Evolutionary conservation across 2,888 invertebrate genomes (phyloP).

Genomic region (Drosophila anomalata): DNA sequence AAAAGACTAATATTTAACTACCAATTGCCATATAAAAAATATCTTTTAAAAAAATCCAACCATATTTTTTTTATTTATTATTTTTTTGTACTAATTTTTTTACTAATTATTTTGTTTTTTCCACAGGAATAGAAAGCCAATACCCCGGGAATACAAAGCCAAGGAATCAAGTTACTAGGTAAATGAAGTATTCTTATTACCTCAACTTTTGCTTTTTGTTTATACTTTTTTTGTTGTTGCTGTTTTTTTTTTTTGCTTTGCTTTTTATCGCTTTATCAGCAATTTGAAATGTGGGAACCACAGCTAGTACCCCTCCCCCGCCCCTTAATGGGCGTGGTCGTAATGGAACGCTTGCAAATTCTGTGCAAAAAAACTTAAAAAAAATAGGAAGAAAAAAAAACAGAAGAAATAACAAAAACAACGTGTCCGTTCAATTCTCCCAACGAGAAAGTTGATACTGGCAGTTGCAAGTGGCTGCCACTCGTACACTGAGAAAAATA

Average conservation of each 20-base stretch:
- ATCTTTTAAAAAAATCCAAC: neutral
- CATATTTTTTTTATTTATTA: neutral
- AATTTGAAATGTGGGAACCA: slow-evolving; percentile 39
- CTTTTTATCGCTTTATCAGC: slow-evolving; percentile 36
- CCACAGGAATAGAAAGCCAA: slow-evolving; percentile 2
- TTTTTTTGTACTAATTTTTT: neutral
- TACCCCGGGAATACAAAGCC: neutral
- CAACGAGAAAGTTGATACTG: slow-evolving; percentile 27
- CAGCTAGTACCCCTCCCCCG: slow-evolving; percentile 4
- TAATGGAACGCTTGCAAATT: slow-evolving; percentile 19
- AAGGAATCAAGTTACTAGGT: slow-evolving; percentile 21
- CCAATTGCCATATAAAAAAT: too few species aligned
- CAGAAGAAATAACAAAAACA: neutral
- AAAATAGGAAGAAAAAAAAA: slow-evolving; percentile 1
- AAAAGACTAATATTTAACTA: too few species aligned
- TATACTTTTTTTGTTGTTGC: neutral
- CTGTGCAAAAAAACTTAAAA: slow-evolving; percentile 14
- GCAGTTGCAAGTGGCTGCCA: slow-evolving; percentile 6
- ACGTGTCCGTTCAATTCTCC: slow-evolving; percentile 11
- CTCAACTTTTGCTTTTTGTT: slow-evolving; percentile 5
- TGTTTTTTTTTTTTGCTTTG: neutral
- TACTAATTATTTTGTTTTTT: neutral
- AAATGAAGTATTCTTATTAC: slow-evolving; percentile 15
- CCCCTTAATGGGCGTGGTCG: slow-evolving; percentile 9
- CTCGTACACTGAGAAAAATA: neutral